These are phyloP conservation scores for Pangasianodon gigas DNA, from an alignment of 2,113 vertebrate genomes.

Conservation along the genomic window DNA sequence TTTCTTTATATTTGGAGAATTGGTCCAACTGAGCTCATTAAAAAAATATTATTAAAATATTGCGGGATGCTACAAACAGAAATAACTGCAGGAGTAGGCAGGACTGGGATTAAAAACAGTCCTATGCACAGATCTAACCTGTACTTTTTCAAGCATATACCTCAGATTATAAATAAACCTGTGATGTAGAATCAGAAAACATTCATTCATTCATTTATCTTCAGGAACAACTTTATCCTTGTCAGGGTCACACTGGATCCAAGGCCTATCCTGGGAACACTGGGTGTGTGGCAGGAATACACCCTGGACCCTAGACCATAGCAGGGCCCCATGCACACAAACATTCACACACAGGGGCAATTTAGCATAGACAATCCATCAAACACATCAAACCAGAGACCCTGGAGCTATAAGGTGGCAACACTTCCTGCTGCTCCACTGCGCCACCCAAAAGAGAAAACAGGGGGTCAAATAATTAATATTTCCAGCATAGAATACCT, in stretches of 20 bases:
- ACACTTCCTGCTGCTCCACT: too few relatives aligned
- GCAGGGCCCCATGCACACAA: background rate
- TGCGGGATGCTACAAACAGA: background rate
- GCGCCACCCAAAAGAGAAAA: background rate
- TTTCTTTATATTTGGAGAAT: background rate
- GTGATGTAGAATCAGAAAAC: background rate
- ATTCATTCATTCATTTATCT: background rate
- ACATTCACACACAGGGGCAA: background rate
- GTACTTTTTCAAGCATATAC: background rate
- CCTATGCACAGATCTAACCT: background rate
- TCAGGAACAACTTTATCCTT: background rate
- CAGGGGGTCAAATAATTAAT: background rate
- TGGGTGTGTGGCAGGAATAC: background rate
- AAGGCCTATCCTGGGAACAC: background rate
- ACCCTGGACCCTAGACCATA: background rate
- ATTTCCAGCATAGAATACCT: conserved; percentile 70
- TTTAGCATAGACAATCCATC: background rate
- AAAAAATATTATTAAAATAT: background rate
- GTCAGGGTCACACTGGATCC: background rate
- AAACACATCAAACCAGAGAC: background rate
- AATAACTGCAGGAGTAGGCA: background rate
- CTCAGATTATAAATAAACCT: background rate
- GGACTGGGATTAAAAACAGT: background rate
- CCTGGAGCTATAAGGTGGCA: background rate
- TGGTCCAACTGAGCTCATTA: background rate